Conservation (phyloP, 2,113 vertebrate genomes). For the Kryptolebias marmoratus region DNA sequence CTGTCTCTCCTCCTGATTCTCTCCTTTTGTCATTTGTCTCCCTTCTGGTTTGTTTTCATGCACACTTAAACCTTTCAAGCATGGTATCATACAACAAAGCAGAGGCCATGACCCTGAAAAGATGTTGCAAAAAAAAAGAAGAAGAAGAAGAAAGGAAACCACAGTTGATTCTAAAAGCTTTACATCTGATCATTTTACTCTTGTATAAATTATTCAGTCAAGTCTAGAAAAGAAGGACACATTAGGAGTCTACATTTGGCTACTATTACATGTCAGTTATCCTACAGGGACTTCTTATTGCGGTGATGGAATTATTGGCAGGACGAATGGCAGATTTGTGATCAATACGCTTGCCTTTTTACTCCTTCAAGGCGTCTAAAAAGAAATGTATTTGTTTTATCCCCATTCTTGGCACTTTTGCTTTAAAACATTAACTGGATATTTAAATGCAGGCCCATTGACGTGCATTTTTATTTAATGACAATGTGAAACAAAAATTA, state of each 20-base stretch:
- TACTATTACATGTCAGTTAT: slow-evolving; percentile 67
- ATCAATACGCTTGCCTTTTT: slow-evolving; percentile 10
- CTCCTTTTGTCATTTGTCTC: slow-evolving; percentile 33
- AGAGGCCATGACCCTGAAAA: slow-evolving; percentile 48
- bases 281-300: slow-evolving; percentile 49
- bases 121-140: slow-evolving; percentile 29
- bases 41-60: slow-evolving; percentile 9
- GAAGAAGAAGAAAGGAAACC: slow-evolving; percentile 29
- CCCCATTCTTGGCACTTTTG: not conserved
- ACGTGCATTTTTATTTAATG: slow-evolving; percentile 1
- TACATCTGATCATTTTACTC: slow-evolving; percentile 67
- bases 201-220: slow-evolving; percentile 71
- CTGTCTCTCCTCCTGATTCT: slow-evolving; percentile 17
- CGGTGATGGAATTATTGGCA: slow-evolving; percentile 50
- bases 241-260: slow-evolving; percentile 56
- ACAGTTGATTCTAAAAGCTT: slow-evolving; percentile 69
- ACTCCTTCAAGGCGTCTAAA: slow-evolving; percentile 1
- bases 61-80: slow-evolving; percentile 12
- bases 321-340: slow-evolving; percentile 32
- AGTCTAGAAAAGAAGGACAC: slow-evolving; percentile 54
- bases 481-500: not conserved
- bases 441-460: slow-evolving; percentile 4
- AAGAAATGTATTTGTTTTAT: slow-evolving; percentile 9
- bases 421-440: not conserved
- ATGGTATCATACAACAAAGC: slow-evolving; percentile 16